Conservation (phyloP, 1,140 invertebrate species). For the Plectrocnemia conspersa region DNA sequence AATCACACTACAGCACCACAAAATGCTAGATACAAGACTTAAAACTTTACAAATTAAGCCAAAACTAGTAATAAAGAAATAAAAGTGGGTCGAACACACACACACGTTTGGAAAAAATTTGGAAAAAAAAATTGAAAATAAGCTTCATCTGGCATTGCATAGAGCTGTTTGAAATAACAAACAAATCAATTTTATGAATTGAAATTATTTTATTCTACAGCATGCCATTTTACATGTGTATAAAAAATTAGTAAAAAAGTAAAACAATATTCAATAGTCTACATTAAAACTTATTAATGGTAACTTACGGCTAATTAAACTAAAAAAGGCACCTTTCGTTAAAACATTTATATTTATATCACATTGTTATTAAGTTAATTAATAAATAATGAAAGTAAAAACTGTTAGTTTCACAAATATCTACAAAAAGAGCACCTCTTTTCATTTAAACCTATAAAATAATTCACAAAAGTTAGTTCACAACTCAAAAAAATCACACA, state of each 20-base stretch:
- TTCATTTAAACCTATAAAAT: background rate
- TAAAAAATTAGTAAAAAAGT: constrained; percentile 16
- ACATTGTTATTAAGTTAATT: constrained; percentile 15
- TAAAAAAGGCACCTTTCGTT: constrained; percentile 17
- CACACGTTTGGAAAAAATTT: background rate
- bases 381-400: constrained; percentile 15
- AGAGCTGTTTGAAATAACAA: constrained; percentile 36
- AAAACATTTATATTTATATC: constrained; percentile 17
- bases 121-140: background rate
- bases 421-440: constrained; percentile 16
- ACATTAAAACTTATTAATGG: constrained; percentile 2
- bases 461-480: constrained; percentile 11
- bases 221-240: constrained; percentile 31
- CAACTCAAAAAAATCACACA: constrained; percentile 12
- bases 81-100: too few species aligned
- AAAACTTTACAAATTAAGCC: constrained; percentile 13
- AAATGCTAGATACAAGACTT: constrained; percentile 32
- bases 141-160: constrained; percentile 33
- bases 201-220: constrained; percentile 34
- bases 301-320: constrained; percentile 8
- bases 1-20: constrained; percentile 32
- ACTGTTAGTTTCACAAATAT: constrained; percentile 5
- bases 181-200: constrained; percentile 31
- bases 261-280: constrained; percentile 8
- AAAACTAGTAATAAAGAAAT: too few species aligned